These are phyloP conservation scores for Orthosia incerta DNA, from an alignment of 2,888 invertebrate species.

Conservation along the genomic window DNA sequence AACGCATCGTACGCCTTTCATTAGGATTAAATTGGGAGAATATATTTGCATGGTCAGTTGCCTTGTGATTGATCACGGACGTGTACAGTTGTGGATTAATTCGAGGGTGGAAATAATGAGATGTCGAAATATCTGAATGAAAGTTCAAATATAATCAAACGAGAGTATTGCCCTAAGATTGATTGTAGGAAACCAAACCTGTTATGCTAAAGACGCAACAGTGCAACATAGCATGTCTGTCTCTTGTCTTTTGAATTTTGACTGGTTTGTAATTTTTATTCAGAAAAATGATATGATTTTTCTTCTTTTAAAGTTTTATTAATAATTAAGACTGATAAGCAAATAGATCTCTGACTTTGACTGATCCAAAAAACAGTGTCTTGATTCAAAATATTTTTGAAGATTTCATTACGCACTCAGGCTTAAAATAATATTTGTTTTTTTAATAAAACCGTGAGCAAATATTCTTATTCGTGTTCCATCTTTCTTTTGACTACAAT, in stretches of 20 bases:
- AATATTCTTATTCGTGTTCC: constrained; percentile 17
- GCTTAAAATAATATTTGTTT: constrained; percentile 6
- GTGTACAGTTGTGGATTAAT: constrained; percentile 8
- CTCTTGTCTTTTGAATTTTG: constrained; percentile 4
- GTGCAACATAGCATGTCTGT: not conserved
- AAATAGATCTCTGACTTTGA: no score
- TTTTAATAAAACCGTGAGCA: constrained; percentile 25
- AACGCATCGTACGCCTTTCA: constrained; percentile 51
- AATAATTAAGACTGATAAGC: not conserved
- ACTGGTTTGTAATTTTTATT: no score
- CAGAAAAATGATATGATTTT: not conserved
- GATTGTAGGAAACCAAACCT: not conserved
- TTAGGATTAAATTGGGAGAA: constrained; percentile 61
- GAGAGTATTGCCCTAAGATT: not conserved
- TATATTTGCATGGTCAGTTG: constrained; percentile 54
- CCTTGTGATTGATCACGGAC: constrained; percentile 31
- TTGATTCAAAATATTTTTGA: constrained; percentile 19
- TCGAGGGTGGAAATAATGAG: not conserved
- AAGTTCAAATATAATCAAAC: not conserved
- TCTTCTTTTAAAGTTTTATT: not conserved
- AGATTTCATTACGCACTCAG: constrained; percentile 7
- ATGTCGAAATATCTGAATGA: not conserved
- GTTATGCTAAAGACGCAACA: constrained; percentile 23
- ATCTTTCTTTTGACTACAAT: constrained; percentile 19
- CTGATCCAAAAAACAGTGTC: constrained; percentile 6